These are phyloP conservation scores for Mesaphorura yosii DNA, from an alignment of 1,140 invertebrate species.

Conservation along the genomic window DNA sequence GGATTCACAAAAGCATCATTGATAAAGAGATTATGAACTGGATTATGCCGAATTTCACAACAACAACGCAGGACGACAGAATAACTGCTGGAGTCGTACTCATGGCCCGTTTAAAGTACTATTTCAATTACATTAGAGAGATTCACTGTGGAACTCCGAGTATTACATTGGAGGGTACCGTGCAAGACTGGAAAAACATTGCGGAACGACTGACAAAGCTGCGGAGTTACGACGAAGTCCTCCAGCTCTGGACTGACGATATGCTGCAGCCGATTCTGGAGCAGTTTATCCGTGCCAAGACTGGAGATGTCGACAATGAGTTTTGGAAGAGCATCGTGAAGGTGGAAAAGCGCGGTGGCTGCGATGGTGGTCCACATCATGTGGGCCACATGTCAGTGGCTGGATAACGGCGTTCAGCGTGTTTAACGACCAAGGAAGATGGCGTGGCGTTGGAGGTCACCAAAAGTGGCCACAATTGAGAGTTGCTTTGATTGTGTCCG, in stretches of 20 bases:
- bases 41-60: slow-evolving; percentile 12
- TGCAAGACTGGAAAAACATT: slow-evolving; percentile 9
- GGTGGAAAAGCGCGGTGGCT: background rate
- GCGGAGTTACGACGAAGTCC: slow-evolving; percentile 4
- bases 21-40: background rate
- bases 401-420: slow-evolving; percentile 14
- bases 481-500: background rate
- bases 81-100: slow-evolving; percentile 16
- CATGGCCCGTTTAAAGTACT: slow-evolving; percentile 18
- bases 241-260: slow-evolving; percentile 9
- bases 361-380: slow-evolving; percentile 7
- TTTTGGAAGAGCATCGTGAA: slow-evolving; percentile 16
- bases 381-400: slow-evolving; percentile 1
- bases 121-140: slow-evolving; percentile 5
- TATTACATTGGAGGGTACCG: slow-evolving; percentile 13
- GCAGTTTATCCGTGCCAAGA: slow-evolving; percentile 16
- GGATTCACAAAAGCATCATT: slow-evolving; percentile 5
- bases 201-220: slow-evolving; percentile 5
- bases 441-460: background rate
- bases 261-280: slow-evolving; percentile 18
- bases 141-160: slow-evolving; percentile 15
- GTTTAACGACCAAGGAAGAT: slow-evolving; percentile 6
- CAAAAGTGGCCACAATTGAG: background rate
- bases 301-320: slow-evolving; percentile 10
- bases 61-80: slow-evolving; percentile 4